Conservation (phyloP, 2,888 invertebrate species). For the Lasioglossum villosulum region DNA sequence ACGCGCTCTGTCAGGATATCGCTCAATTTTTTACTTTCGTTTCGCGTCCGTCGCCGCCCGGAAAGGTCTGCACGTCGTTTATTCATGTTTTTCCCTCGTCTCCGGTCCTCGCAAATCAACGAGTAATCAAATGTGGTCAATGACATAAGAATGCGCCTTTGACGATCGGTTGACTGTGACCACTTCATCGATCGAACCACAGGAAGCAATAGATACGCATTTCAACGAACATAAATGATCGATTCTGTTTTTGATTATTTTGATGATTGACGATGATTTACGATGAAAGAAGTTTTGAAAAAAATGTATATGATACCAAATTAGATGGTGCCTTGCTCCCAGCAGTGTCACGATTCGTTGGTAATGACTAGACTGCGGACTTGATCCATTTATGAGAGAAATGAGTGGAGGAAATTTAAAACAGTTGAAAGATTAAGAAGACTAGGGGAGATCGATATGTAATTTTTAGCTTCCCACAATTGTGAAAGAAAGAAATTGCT, state of each 20-base stretch:
- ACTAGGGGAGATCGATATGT: too few species aligned
- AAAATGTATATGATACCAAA: too few species aligned
- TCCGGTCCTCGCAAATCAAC: conserved; percentile 45
- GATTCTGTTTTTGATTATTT: conserved; percentile 23
- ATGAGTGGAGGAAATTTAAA: too few species aligned
- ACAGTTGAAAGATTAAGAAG: too few species aligned
- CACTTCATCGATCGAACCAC: conserved; percentile 3
- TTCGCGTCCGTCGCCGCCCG: conserved; percentile 28
- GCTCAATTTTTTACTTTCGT: conserved; percentile 78
- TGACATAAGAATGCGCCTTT: not conserved
- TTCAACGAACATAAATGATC: not conserved
- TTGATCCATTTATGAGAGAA: too few species aligned
- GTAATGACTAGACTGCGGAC: too few species aligned
- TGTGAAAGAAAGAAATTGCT: too few species aligned
- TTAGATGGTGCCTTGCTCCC: too few species aligned
- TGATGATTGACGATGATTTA: too few species aligned
- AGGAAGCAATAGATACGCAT: not conserved
- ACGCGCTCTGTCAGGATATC: conserved; percentile 71
- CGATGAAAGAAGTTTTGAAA: too few species aligned
- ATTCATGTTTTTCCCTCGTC: conserved; percentile 43
- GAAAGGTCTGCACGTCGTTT: conserved; percentile 59
- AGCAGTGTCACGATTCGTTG: too few species aligned
- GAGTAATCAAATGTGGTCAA: conserved; percentile 27
- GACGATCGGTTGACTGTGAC: not conserved
- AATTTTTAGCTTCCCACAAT: too few species aligned